These are phyloP conservation scores for Lasiommata megera DNA, from an alignment of 2,888 invertebrate species.

Conservation along the genomic window DNA sequence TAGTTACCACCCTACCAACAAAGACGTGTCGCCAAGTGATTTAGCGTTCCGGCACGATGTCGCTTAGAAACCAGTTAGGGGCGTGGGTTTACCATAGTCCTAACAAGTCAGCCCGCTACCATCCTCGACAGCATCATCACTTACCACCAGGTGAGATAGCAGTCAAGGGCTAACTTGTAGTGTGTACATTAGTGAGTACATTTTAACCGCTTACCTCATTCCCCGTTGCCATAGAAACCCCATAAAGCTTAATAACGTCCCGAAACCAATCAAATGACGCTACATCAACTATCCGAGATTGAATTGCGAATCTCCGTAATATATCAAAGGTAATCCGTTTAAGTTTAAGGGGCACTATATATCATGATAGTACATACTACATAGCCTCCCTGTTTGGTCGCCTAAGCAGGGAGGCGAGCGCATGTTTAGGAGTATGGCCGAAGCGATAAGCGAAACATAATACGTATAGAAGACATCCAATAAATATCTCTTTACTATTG, in stretches of 20 bases:
- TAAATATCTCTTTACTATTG: no score
- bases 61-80: no score
- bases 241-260: constrained; percentile 53
- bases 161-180: no score
- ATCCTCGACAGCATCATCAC: no score
- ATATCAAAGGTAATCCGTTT: constrained; percentile 81
- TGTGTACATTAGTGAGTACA: no score
- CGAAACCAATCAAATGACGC: constrained; percentile 66
- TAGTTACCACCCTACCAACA: no score
- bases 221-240: constrained; percentile 2
- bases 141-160: no score
- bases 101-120: no score
- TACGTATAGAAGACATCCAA: no score
- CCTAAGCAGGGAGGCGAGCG: constrained; percentile 73
- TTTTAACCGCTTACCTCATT: neutral
- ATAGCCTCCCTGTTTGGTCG: constrained; percentile 70
- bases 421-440: constrained; percentile 56
- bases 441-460: constrained; percentile 31
- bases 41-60: no score
- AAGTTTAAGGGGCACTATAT: constrained; percentile 78
- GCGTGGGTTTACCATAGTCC: no score
- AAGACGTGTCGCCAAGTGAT: no score
- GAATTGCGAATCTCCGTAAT: constrained; percentile 76
- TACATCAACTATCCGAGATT: constrained; percentile 73
- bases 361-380: constrained; percentile 68